Evolutionary conservation across 2,113 vertebrate species (phyloP), one percentile per base, ranked within the genome.

Genomic region (Apus apus): DNA sequence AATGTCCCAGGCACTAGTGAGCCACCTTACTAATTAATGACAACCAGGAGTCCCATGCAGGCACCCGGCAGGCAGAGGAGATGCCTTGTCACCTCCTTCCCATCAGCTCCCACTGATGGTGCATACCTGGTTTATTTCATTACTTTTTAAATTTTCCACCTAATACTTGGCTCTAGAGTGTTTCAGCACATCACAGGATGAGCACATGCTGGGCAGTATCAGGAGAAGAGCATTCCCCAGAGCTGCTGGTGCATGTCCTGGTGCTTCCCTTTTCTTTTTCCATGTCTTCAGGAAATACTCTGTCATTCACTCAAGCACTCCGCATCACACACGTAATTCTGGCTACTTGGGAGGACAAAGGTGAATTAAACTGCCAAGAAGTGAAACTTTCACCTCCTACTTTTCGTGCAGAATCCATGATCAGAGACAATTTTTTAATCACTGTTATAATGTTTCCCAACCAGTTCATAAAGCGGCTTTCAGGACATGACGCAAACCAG

Each of bases 391-490:
- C 74, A 70, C 64, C 64, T 78, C 48, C 17, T n/a, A 16, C 15
- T 71, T 90, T 94, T 88, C 5, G 8, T 91, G 92, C 67, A 77
- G 82, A 80, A 91, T 14, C 70, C 81, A 50, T 13, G 26, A 34
- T n/a, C 57, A 72, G 74, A 89, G 89, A 58, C 87, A 77, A 91
- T 85, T 96, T 93, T 96, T 94, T 94, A 96, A 97, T 97, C 95
- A 90, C 89, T 43, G 51, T 94, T 94, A 58, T 48, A 88, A 86
- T 57, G 77, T 92, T 87, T 94, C 90, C 79, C 82, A 38, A 6
- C 61, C 73, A 58, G 72, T 85, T 87, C 65, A 70, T 43, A 97
- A 97, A 97, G 96, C 95, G 2, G 97, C 96, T 97, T 97, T 97
- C 3, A 19, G 96, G 94, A 71, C 54, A 40, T 97, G 97, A 97